Conservation (phyloP, 2,888 invertebrate genomes). For the Caenorhabditis angaria region DNA sequence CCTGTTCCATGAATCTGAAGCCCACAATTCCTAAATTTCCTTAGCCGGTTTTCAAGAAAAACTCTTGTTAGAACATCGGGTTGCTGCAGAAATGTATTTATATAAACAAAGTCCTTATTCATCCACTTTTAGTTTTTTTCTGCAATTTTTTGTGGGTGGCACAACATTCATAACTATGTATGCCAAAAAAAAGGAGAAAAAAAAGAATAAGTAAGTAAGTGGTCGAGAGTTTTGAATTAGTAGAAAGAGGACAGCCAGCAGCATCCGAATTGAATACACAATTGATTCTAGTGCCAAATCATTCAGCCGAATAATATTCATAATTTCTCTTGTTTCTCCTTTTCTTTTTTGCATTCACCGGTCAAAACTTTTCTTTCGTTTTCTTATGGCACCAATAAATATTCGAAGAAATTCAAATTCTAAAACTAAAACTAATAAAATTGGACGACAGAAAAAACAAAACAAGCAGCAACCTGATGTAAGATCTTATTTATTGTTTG, state of each 20-base stretch:
- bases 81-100: no score
- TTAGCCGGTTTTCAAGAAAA: no score
- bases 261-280: conserved; percentile 6
- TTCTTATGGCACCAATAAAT: neutral
- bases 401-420: conserved; percentile 3
- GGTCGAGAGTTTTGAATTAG: conserved; percentile 14
- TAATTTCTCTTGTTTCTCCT: conserved; percentile 1
- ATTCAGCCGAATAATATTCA: conserved; percentile 45
- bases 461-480: conserved; percentile 40
- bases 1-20: no score
- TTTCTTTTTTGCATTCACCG: conserved; percentile 13
- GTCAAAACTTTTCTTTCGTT: neutral
- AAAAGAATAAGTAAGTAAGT: conserved; percentile 3
- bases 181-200: neutral
- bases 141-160: neutral
- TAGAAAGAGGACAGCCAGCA: conserved; percentile 13
- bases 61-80: no score
- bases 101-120: neutral
- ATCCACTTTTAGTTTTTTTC: neutral
- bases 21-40: no score
- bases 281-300: conserved; percentile 13
- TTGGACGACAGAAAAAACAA: conserved; percentile 23
- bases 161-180: neutral
- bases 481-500: conserved; percentile 4
- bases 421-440: no score